A percentile compares a stretch with the other conserved stretches of the same genome.
Evolutionary conservation across 2,113 vertebrate species (phyloP).

Genomic region (Actenoides hombroni): DNA sequence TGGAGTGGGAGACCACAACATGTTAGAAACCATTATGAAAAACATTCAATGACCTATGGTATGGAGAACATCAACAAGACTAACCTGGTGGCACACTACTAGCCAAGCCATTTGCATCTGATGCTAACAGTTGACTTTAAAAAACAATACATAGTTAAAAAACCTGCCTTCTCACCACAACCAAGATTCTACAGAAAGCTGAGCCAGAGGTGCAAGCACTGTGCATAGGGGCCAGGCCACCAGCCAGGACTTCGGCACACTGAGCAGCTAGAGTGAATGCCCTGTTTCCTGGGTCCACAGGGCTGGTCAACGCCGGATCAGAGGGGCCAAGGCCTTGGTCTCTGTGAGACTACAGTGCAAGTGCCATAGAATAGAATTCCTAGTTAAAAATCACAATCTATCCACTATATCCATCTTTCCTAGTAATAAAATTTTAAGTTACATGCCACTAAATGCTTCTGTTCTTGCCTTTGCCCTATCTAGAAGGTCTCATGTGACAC

Average conservation of each 20-base stretch:
- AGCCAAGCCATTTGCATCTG: background rate
- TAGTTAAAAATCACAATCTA: background rate
- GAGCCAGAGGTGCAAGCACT: background rate
- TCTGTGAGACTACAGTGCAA: background rate
- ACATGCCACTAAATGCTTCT: background rate
- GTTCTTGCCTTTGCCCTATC: background rate
- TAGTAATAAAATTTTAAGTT: background rate
- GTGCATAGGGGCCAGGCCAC: background rate
- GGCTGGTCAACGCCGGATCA: background rate
- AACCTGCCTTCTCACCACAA: fast-evolving
- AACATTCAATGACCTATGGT: fast-evolving
- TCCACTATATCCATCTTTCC: background rate
- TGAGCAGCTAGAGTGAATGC: background rate
- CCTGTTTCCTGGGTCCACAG: background rate
- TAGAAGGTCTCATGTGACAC: background rate
- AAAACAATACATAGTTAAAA: background rate
- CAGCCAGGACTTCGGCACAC: background rate
- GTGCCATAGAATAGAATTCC: background rate
- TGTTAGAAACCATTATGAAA: background rate
- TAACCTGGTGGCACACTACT: fast-evolving
- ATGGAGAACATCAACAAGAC: background rate
- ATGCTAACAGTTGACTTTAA: background rate
- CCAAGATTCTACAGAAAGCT: background rate
- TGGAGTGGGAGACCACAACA: background rate
- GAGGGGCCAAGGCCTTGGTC: background rate